Base-by-base conservation (phyloP, 2,797 vertebrate genomes). In the Zalophus californianus region DNA sequence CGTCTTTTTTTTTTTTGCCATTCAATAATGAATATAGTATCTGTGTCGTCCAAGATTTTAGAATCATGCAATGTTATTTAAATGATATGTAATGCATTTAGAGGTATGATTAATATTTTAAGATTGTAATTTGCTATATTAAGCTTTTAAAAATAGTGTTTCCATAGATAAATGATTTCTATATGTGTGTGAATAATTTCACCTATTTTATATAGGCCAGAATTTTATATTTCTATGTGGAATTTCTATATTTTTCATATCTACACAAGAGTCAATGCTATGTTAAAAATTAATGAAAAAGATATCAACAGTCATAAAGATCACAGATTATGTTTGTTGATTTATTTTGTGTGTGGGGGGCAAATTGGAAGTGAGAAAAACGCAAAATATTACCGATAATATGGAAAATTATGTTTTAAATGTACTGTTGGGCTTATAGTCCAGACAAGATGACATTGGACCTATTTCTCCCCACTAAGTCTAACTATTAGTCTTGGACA, bases 71-170 rank as follows among this genome's bases (percentile, higher is more conserved):
- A 21, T 66, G 92, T 85, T 90, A 85, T 96, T 96, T 95, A 73
- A 96, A 73, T 88, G 48, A 73, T 32, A 25, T 25, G 11, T 60
- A 96, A 29, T 86, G 41, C 27, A 97, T 94, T 97, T 88, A 97
- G 54, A 97, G n/a, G 91, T 90, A 70, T 78, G 70, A 72, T 79
- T 95, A 92, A 62, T 93, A 41, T 93, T 72, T 97, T 58, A 97
- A 97, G 52, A 96, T 32, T 38, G 9, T 58, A 97, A 96, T 97
- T 96, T 97, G 94, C 75, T 52, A 97, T 83, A 70, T 85, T 95
- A 97, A 97, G 52, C 84, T 97, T 97, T 98, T 82, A 12, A 96
- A 85, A 97, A 58, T 97, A 97, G 97, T 92, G 93, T 97, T 94
- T 98, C 96, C 89, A 90, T 96, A 97, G 95, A 95, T 66, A 97